These are phyloP conservation scores for Glyphotaelius pellucidus DNA, from an alignment of 2,888 invertebrate species.

Conservation along the genomic window DNA sequence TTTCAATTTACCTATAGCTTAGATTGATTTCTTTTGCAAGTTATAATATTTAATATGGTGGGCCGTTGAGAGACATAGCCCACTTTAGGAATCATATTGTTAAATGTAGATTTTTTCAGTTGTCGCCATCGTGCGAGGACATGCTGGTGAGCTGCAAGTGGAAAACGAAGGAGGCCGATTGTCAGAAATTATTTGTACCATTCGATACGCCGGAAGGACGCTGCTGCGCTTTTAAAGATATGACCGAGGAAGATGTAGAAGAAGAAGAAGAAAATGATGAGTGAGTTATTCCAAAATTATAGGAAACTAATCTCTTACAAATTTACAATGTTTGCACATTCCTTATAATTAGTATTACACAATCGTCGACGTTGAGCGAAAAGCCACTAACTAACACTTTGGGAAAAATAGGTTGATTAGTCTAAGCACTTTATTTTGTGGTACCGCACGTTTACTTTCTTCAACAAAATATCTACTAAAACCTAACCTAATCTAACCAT, in stretches of 20 bases:
- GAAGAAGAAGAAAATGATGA: not conserved
- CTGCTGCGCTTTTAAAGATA: slow-evolving; percentile 79
- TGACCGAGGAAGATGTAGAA: not conserved
- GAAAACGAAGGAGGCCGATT: slow-evolving; percentile 71
- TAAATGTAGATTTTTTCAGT: slow-evolving; percentile 68
- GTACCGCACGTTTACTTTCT: too few relatives aligned
- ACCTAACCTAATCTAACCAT: too few relatives aligned
- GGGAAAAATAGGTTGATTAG: too few relatives aligned
- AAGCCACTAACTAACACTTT: too few relatives aligned
- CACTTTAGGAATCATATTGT: not conserved
- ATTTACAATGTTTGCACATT: too few relatives aligned
- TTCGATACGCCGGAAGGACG: slow-evolving; percentile 77
- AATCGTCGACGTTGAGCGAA: too few relatives aligned
- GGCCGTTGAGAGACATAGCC: not conserved
- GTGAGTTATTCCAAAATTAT: not conserved
- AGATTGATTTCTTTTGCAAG: not conserved
- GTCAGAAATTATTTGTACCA: slow-evolving; percentile 72
- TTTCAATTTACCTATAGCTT: too few relatives aligned
- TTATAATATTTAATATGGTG: not conserved
- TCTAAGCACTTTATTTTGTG: too few relatives aligned
- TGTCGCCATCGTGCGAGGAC: slow-evolving; percentile 76
- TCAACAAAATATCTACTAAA: too few relatives aligned
- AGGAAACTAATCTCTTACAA: too few relatives aligned
- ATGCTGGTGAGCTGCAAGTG: slow-evolving; percentile 76
- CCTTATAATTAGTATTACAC: too few relatives aligned